Percentiles rank a stretch among this genome's conserved stretches.
Evolutionary conservation across 2,888 invertebrate species (phyloP).

Genomic region (Pachydiplax longipennis): DNA sequence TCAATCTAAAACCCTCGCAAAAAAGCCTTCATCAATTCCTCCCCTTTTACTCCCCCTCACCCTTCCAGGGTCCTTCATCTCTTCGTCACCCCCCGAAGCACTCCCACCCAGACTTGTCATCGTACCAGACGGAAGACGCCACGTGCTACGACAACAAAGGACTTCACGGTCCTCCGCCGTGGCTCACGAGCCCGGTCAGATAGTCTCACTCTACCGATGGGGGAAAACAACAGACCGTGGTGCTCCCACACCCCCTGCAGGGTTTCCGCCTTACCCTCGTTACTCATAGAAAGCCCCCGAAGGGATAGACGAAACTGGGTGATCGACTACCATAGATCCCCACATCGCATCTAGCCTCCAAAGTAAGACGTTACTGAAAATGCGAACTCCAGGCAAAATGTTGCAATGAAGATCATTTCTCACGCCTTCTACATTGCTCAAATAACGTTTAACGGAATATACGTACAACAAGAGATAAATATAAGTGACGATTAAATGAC

Average conservation of each 20-base stretch:
- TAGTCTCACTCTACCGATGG: not conserved
- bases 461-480: too few relatives aligned
- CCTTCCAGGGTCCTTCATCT: not conserved
- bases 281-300: not conserved
- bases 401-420: too few relatives aligned
- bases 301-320: not conserved
- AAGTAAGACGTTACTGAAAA: too few relatives aligned
- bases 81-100: not conserved
- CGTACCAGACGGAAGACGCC: not conserved
- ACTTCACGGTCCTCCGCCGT: not conserved
- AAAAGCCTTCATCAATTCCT: not conserved
- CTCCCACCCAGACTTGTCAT: not conserved
- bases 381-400: too few relatives aligned
- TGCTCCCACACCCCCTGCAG: not conserved
- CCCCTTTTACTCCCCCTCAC: not conserved
- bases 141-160: not conserved
- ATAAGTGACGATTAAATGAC: too few relatives aligned
- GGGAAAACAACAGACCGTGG: not conserved
- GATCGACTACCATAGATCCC: not conserved
- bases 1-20: not conserved
- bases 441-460: too few relatives aligned
- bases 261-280: not conserved
- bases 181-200: not conserved
- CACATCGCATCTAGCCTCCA: too few relatives aligned
- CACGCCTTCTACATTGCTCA: too few relatives aligned